These are phyloP conservation scores for Crematogaster levior DNA, from an alignment of 2,888 invertebrate genomes.

Conservation along the genomic window DNA sequence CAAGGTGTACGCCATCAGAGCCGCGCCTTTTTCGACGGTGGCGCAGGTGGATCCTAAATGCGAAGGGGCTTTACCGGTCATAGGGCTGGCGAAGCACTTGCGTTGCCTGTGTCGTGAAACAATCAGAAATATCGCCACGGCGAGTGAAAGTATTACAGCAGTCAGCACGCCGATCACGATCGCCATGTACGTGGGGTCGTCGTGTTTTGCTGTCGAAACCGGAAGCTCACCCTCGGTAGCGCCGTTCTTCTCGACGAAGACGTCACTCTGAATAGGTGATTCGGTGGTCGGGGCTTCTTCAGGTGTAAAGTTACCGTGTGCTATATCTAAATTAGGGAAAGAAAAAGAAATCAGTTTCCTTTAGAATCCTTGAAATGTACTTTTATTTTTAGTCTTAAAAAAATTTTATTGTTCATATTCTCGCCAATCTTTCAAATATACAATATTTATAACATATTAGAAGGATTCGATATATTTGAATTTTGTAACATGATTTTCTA, in stretches of 20 bases:
- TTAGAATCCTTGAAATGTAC: neutral
- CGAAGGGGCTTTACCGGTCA: slow-evolving; percentile 88
- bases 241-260: slow-evolving; percentile 85
- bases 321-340: slow-evolving; percentile 86
- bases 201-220: slow-evolving; percentile 90
- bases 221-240: slow-evolving; percentile 86
- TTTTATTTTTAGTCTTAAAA: neutral
- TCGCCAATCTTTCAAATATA: neutral
- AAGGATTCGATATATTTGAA: neutral
- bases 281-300: slow-evolving; percentile 88
- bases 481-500: slow-evolving; percentile 5
- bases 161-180: slow-evolving; percentile 92
- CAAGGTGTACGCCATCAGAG: slow-evolving; percentile 84
- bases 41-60: slow-evolving; percentile 85
- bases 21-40: slow-evolving; percentile 85
- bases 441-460: neutral
- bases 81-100: slow-evolving; percentile 91
- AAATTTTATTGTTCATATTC: neutral
- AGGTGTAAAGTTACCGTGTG: slow-evolving; percentile 91
- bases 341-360: slow-evolving; percentile 12
- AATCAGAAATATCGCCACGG: slow-evolving; percentile 91
- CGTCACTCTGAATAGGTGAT: slow-evolving; percentile 86
- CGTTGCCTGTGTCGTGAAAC: slow-evolving; percentile 90
- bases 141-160: slow-evolving; percentile 90
- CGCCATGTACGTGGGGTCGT: slow-evolving; percentile 92